Base-by-base conservation (phyloP, 2,797 vertebrate species). In the Halcyon badia region DNA sequence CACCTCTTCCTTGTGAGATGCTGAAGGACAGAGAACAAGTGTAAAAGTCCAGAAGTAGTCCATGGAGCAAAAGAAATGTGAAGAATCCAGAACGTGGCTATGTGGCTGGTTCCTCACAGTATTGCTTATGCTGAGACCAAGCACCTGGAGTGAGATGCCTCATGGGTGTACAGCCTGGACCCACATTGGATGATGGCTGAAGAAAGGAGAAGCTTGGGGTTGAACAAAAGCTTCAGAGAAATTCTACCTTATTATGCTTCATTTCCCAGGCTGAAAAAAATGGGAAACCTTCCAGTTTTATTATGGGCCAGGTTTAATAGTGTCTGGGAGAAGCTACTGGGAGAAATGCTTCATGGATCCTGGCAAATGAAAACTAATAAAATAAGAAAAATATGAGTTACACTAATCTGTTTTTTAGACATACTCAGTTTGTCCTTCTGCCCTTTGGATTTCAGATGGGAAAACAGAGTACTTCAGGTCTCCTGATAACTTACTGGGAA, bases 1-100 rank as follows among this genome's bases (percentile, higher is more conserved):
- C 13, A n/a, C 31, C 31, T 61, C 57, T 71, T 69, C 54, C 41
- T 72, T 14, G 66, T 37, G 16, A 73, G 42, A 90, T 51, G 13
- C 17, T 49, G 52, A 80, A 88, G 41, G 22, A 9, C 2, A 1
- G 12, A 28, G 30, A 72, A 44, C 8, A 64, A 69, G 17, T 42
- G 26, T 7, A 20, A 65, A 92, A 75, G 51, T 61, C 48, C 35
- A 69, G 37, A 80, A 76, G 33, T 14, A 82, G 13, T 17, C n/a
- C 21, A 26, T n/a, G 31, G 44, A 87, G 9, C 42, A 20, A 56
- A 56, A 56, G 11, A 56, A 56, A n/a, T 5, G 14, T 0, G 0
- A 10, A 70, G 28, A 18, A 42, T 31, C 20, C 31, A 37, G 21
- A 77, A 24, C 0, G 0, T 30, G 20, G 3, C 6, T 62, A 52